These are phyloP conservation scores for Campylorhamphus procurvoides DNA, from an alignment of 2,113 vertebrate genomes.

Conservation along the genomic window DNA sequence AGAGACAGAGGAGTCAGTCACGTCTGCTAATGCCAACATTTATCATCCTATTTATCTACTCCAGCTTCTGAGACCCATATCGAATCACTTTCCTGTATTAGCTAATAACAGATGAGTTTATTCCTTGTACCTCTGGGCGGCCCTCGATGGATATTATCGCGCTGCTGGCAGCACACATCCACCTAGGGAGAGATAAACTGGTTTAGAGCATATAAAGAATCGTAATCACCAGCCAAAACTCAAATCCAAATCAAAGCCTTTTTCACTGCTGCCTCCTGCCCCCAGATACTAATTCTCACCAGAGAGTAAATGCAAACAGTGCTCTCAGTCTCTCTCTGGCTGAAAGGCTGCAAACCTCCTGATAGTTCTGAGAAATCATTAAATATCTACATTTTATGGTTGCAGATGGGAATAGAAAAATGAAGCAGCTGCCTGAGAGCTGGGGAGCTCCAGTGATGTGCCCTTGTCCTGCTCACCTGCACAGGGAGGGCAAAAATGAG, in stretches of 20 bases:
- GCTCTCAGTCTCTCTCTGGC: not conserved
- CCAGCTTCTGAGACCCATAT: slow-evolving; percentile 60
- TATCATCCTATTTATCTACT: slow-evolving; percentile 69
- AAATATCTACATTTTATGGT: not conserved
- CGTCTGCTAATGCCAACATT: slow-evolving; percentile 66
- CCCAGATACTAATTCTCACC: not conserved
- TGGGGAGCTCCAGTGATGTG: accelerated
- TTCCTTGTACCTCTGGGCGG: slow-evolving; percentile 39
- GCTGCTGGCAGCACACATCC: slow-evolving; percentile 41
- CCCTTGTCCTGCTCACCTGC: not conserved
- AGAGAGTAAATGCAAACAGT: not conserved
- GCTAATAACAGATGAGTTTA: slow-evolving; percentile 45
- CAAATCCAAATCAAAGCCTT: slow-evolving; percentile 1
- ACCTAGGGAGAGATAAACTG: slow-evolving; percentile 53
- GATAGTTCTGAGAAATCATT: not conserved
- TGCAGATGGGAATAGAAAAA: not conserved
- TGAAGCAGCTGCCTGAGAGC: not conserved
- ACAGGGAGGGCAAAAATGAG: not conserved
- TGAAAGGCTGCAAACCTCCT: not conserved
- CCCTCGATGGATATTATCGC: slow-evolving; percentile 25
- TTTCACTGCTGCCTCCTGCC: not conserved
- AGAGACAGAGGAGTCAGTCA: slow-evolving; percentile 67
- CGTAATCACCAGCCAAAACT: slow-evolving; percentile 7
- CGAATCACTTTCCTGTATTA: slow-evolving; percentile 57
- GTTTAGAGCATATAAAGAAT: slow-evolving; percentile 34